A percentile compares a stretch with the other conserved stretches of the same genome.
Conservation (phyloP, 2,797 vertebrate genomes). For the Bufotes viridis region DNA sequence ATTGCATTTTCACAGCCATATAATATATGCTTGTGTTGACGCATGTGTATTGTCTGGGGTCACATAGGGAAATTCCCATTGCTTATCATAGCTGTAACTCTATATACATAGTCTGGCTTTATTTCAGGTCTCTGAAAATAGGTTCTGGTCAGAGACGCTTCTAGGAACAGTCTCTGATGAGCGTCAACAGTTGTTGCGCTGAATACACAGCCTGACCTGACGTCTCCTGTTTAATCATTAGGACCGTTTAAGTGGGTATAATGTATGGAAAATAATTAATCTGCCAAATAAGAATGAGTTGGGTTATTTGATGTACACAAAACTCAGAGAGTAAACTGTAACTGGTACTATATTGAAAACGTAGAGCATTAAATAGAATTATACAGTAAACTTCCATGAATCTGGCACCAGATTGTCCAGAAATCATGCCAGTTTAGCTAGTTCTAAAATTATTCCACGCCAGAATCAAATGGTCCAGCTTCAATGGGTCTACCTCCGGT, state of each 20-base stretch:
- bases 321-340: not conserved
- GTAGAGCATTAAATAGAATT: too few relatives aligned
- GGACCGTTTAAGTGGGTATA: not conserved
- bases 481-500: too few relatives aligned
- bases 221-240: not conserved
- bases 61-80: slow-evolving; percentile 42
- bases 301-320: not conserved
- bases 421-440: too few relatives aligned
- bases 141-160: not conserved
- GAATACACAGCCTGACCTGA: not conserved
- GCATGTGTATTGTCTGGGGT: not conserved
- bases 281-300: not conserved
- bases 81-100: slow-evolving; percentile 72
- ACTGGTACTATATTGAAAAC: not conserved
- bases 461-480: too few relatives aligned
- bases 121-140: slow-evolving; percentile 68
- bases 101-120: slow-evolving; percentile 66
- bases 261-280: not conserved
- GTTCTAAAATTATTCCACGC: too few relatives aligned
- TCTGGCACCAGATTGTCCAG: too few relatives aligned
- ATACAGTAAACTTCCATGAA: too few relatives aligned
- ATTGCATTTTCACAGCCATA: slow-evolving; percentile 1
- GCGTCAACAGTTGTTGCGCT: not conserved
- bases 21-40: not conserved
- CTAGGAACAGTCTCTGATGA: not conserved